Conservation (phyloP, 2,113 vertebrate species). For the Podiceps cristatus region DNA sequence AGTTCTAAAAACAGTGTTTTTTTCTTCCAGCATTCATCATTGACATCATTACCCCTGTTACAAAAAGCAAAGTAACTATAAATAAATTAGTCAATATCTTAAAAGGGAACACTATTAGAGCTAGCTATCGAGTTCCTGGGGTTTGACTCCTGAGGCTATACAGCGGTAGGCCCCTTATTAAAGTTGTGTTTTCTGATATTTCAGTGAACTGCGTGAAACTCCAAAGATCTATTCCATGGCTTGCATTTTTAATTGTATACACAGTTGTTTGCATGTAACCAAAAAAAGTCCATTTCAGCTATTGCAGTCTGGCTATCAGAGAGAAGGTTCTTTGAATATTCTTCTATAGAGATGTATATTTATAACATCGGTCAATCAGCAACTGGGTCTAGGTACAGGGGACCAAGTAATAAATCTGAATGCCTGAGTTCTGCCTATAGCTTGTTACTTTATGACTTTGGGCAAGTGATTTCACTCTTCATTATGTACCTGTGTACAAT, state of each 20-base stretch:
- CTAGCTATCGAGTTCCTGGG: not conserved
- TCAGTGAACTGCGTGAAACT: not conserved
- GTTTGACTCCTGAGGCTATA: not conserved
- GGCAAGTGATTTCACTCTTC: not conserved
- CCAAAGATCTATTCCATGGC: not conserved
- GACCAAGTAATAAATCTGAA: not conserved
- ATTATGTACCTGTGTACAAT: not conserved
- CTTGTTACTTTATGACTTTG: not conserved
- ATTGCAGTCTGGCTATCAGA: not conserved
- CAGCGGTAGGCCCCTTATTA: not conserved
- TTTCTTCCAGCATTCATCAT: not conserved
- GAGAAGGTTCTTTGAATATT: not conserved
- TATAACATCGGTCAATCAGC: not conserved
- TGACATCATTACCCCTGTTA: not conserved
- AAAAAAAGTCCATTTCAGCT: not conserved
- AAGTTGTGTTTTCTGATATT: not conserved
- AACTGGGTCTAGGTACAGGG: not conserved
- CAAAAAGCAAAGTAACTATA: constrained; percentile 15
- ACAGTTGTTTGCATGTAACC: not conserved
- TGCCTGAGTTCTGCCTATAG: not conserved
- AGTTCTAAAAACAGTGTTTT: not conserved
- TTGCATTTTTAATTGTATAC: not conserved
- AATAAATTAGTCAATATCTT: constrained; percentile 10
- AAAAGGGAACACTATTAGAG: not conserved
- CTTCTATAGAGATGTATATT: not conserved